Base-by-base conservation (phyloP, 2,797 vertebrate species). In the Pangasius djambal region DNA sequence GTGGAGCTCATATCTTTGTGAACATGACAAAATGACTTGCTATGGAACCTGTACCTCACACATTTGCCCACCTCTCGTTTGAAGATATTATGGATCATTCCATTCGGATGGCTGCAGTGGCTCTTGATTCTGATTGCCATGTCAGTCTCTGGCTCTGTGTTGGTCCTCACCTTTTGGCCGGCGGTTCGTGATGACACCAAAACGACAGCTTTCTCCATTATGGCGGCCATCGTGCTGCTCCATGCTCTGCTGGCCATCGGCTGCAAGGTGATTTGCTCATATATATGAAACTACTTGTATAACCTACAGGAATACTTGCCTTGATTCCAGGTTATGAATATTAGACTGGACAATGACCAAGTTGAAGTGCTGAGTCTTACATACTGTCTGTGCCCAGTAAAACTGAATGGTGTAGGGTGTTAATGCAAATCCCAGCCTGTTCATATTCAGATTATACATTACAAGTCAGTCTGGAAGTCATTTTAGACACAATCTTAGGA, bases 81-180 rank as follows among this genome's bases (percentile, higher is more conserved):
- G 40, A 90, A 98, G 97, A 92, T 98, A 65, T 92, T 98, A 87
- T 98, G 97, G 96, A 95, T 96, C 72, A 94, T 98, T 86, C 96
- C 97, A 0, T 89, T 92, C 0, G 93, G 95, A 0, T 96, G 96
- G 96, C 87, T 98, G 74, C 96, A 94, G 89, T 98, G 97, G 97
- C 92, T 95, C 0, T 92, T 98, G 25, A 95, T 97, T 55, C 79
- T 93, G 4, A 65, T 97, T 18, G 96, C 97, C 75, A 94, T 96
- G 92, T 92, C 93, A 83, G 94, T 97, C 83, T 98, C 97, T 0
- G 96, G 97, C 7, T 94, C 97, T 0, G 93, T 97, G 84, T 93
- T 98, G 90, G 95, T 97, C 61, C 92, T 97, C 72, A 96, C 97
- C 12, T 97, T 98, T 89, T 98, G 97, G 97, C 97, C 97, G 0